Percentiles rank a stretch among this genome's conserved stretches.
Evolutionary conservation across 2,113 vertebrate species (phyloP).

Genomic region (Rousettus leschenaultii): DNA sequence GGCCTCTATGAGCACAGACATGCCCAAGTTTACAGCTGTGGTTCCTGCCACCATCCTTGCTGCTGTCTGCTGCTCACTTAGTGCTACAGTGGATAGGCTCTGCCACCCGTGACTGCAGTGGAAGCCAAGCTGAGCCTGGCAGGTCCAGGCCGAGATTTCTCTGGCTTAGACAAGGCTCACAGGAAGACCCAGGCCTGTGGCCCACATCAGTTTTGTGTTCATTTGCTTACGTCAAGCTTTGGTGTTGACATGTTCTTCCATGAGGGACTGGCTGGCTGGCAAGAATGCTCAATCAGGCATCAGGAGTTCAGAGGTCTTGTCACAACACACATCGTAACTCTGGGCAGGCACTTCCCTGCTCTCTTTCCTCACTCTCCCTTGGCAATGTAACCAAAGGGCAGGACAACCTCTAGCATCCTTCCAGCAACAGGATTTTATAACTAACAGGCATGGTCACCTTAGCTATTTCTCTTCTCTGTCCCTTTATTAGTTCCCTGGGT

Average conservation of each 20-base stretch:
- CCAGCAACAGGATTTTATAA: not conserved
- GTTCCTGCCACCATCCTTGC: not conserved
- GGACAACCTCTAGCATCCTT: not conserved
- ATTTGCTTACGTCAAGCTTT: not conserved
- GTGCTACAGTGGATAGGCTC: not conserved
- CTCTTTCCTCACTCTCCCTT: not conserved
- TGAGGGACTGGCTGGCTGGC: not conserved
- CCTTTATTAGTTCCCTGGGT: slow-evolving; percentile 45
- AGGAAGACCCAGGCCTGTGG: not conserved
- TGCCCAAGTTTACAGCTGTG: not conserved
- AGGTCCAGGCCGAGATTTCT: not conserved
- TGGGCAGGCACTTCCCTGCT: not conserved
- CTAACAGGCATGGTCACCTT: not conserved
- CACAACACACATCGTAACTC: not conserved
- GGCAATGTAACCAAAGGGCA: not conserved
- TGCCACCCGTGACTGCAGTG: not conserved
- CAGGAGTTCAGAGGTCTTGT: not conserved
- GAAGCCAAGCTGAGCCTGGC: not conserved
- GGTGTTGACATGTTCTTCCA: not conserved
- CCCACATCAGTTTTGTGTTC: not conserved
- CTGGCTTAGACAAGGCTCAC: not conserved
- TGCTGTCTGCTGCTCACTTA: not conserved
- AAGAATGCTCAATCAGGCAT: not conserved
- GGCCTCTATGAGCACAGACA: not conserved
- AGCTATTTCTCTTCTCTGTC: slow-evolving; percentile 32